phyloP scores from a whole-genome alignment of 2,888 invertebrate species.

The Gymnosoma rotundatum region DNA sequence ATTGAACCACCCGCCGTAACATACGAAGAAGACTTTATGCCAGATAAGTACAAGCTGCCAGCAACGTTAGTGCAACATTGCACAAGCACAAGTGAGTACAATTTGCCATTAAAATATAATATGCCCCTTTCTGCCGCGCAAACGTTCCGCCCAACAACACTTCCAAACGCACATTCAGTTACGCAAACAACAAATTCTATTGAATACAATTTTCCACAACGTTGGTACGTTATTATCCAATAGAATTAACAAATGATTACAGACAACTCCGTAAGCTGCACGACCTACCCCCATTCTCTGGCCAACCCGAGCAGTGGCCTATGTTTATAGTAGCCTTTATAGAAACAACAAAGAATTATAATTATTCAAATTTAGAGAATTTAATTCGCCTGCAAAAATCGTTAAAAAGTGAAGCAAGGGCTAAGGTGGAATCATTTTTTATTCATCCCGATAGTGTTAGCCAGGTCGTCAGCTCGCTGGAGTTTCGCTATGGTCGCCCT shows the following conservation, averaged over 20 bases:
- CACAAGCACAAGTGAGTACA: not conserved
- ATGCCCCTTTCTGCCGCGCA: conserved; percentile 11
- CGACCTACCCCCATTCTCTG: conserved; percentile 65
- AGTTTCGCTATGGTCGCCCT: conserved; percentile 70
- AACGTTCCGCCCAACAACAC: not conserved
- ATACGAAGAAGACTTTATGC: too few relatives aligned
- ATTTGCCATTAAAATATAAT: conserved; percentile 1
- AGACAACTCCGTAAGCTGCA: conserved; percentile 45
- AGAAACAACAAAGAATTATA: conserved; percentile 37
- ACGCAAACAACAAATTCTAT: not conserved
- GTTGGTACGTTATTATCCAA: not conserved
- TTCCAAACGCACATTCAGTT: not conserved
- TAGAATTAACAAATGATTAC: not conserved
- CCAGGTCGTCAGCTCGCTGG: conserved; percentile 57
- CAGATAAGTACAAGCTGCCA: too few relatives aligned
- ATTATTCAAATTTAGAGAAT: not conserved
- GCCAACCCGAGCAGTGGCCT: conserved; percentile 64
- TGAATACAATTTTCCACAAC: not conserved
- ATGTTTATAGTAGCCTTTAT: conserved; percentile 22
- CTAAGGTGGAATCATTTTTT: not conserved
- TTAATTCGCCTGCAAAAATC: not conserved
- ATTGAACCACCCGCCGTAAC: too few relatives aligned
- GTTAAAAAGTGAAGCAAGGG: not conserved
- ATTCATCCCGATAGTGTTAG: conserved; percentile 59
- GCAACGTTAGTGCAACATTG: not conserved